Evolutionary conservation across 1,140 invertebrate species (phyloP), one percentile per base, ranked within the genome.

Genomic region (Cepaea nemoralis): DNA sequence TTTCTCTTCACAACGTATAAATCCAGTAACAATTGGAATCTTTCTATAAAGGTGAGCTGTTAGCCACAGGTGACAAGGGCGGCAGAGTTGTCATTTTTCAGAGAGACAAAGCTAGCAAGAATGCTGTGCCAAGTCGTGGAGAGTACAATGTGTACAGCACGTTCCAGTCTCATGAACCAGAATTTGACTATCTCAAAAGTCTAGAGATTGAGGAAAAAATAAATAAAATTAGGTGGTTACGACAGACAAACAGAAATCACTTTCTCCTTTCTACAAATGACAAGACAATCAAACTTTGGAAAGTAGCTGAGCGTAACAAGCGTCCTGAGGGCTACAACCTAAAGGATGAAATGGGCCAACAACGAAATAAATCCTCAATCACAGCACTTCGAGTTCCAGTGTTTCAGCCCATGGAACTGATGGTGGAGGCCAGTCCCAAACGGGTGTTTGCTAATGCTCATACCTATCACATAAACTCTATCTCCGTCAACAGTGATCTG

Each of bases 141-240:
- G 98, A 99, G 92, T 99, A 99, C 93, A 99, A 99, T 93, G 98
- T 99, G 77, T 99, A 99, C 93, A 99, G 97, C 89, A 99, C 99
- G 86, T 99, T 99, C 93, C 98, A 99, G 93, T 99, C 97, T 88
- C 99, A 99, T 92, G 99, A 99, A 91, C 98, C 99, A 35, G 99
- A 99, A 92, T 99, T 99, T 93, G 98, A 99, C 93, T 99, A 99
- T 93, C 94, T 99, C 89, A 99, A 99, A 93, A 99, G 97, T 88
- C 93, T 99, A 92, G 98, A 99, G 93, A 99, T 99, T 91, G 99
- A 99, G 94, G 99, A 99, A 93, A 99, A 99, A 94, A 99, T 99
- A 89, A 99, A 99, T 93, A 99, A 99, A 94, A 99, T 99, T 84
- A 94, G 97, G 92, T 99, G 98, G 98, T 93, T 99, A 67, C 97